phyloP scores from a whole-genome alignment of 1,140 invertebrate species.

The Parapsyche elsis region DNA sequence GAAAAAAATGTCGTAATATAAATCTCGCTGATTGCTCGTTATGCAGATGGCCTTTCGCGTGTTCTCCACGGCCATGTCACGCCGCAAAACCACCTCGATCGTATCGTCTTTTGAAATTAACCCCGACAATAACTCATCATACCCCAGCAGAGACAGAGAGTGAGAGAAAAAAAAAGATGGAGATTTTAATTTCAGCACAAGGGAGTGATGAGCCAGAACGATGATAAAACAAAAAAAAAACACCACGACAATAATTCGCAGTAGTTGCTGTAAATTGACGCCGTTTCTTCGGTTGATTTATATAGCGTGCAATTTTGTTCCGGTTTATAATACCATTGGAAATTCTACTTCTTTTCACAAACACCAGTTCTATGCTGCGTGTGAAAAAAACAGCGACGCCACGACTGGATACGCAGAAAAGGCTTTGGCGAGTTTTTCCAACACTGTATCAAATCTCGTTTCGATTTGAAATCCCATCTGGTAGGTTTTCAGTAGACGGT shows the following conservation, averaged over 20 bases:
- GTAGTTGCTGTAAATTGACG: background rate
- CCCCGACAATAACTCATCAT: constrained; percentile 1
- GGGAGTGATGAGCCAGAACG: background rate
- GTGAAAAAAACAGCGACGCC: no score
- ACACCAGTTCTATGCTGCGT: no score
- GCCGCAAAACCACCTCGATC: constrained; percentile 17
- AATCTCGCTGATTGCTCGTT: constrained; percentile 19
- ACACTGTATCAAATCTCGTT: no score
- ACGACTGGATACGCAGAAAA: no score
- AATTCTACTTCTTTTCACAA: no score
- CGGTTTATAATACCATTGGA: background rate
- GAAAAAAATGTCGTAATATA: constrained; percentile 22
- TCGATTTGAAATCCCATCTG: no score
- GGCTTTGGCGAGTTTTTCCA: no score
- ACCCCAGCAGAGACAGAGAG: background rate
- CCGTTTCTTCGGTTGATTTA: background rate
- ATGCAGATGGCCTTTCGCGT: constrained; percentile 21
- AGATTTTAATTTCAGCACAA: constrained; percentile 12
- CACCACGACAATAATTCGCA: no score
- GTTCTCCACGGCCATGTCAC: background rate
- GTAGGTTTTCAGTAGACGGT: no score
- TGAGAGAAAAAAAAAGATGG: background rate
- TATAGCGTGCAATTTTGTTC: background rate
- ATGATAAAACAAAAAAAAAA: no score
- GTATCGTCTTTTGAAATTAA: constrained; percentile 16